Base-by-base conservation (phyloP, 2,888 invertebrate genomes). In the Apodemia mormo region DNA sequence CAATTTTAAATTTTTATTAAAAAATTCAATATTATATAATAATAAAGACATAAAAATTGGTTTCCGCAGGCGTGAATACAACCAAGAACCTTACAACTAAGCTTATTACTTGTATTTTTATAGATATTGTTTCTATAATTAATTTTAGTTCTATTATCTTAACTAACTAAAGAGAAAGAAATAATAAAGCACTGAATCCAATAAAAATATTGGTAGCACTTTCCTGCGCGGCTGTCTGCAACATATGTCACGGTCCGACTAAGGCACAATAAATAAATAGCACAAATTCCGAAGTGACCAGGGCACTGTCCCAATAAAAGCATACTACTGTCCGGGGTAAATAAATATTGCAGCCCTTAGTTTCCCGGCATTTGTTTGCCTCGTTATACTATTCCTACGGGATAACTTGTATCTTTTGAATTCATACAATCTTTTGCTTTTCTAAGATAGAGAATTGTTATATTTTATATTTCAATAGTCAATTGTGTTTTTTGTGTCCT, bases 221-320 rank as follows among this genome's bases (percentile, higher is more conserved):
- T 89, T 73, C 81, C 71, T 70, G 3, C 66, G 0, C 76, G 71
- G 68, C 73, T 74, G 74, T 77, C 79, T 87, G 74, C 72, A 82
- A 83, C 90, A 90, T 90, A 89, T 90, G 91, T 91, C 90, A 89
- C 90, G 73, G 84, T 74, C 76, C 77, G 69, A 78, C 83, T 80
- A 82, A 85, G 82, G 87, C 80, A 90, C 91, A 91, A 92, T 92
- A 92, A 92, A 92, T 92, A 91, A 92, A 92, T 92, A 89, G 89
- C 87, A 77, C 89, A 84, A 88, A 92, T 92, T 91, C 92, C 92
- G 89, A 92, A 92, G 90, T 92, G 92, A 90, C 92, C 91, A 89
- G 85, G 64, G 80, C 83, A 81, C 81, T 81, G 84, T 85, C 85
- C 91, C 90, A 90, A 91, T 91, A 91, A 91, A 91, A 86, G 83